A percentile compares a stretch with the other conserved stretches of the same genome.
Conservation (phyloP, 2,113 vertebrate genomes). For the Pristiophorus japonicus region DNA sequence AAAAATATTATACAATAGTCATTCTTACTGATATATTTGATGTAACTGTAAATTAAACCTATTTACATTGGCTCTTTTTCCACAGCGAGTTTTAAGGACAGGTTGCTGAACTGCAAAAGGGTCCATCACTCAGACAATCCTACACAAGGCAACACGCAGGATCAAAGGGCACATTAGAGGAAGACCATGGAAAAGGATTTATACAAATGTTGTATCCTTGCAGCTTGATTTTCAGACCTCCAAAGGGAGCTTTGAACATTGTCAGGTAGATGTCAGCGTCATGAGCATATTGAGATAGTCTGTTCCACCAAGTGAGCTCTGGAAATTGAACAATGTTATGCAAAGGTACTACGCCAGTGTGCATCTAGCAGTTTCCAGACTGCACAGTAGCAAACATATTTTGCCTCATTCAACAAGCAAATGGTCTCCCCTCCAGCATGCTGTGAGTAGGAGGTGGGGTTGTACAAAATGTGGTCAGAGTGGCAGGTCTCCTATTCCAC, state of each 20-base stretch:
- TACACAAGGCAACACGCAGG: background rate
- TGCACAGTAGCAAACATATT: background rate
- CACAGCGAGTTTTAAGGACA: background rate
- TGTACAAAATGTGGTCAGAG: background rate
- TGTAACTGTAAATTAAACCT: background rate
- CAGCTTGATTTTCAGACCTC: background rate
- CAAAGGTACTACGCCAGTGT: background rate
- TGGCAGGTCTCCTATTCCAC: background rate
- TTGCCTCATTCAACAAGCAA: background rate
- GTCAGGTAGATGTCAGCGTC: background rate
- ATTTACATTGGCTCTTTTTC: background rate
- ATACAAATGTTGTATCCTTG: background rate
- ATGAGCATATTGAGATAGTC: background rate
- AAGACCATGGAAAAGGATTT: background rate
- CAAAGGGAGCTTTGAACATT: background rate
- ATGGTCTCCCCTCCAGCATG: background rate
- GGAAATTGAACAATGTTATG: background rate
- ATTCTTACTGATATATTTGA: background rate
- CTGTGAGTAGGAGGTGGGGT: background rate
- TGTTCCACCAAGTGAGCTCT: background rate
- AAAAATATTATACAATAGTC: background rate
- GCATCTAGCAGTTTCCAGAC: background rate
- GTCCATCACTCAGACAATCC: background rate
- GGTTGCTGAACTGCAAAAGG: background rate
- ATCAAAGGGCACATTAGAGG: background rate